These are phyloP conservation scores for Ciconia maguari DNA, from an alignment of 2,113 vertebrate genomes.

Conservation along the genomic window DNA sequence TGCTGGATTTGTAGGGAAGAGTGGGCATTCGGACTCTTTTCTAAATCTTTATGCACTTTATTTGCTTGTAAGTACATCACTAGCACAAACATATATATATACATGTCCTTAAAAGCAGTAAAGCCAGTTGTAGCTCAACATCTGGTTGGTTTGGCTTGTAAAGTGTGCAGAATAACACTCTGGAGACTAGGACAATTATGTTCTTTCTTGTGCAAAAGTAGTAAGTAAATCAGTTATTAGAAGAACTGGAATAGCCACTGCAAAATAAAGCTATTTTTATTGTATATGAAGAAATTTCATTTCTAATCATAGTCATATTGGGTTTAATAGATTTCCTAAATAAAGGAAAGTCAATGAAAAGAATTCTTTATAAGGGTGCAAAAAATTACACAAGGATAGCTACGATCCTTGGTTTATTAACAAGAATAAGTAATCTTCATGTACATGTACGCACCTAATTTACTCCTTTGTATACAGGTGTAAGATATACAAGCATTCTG, in stretches of 20 bases:
- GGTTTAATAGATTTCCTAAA: neutral
- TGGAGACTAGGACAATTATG: neutral
- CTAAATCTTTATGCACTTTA: neutral
- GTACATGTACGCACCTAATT: neutral
- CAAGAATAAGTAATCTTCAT: neutral
- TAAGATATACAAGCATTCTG: neutral
- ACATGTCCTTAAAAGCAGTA: neutral
- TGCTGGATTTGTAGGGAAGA: neutral
- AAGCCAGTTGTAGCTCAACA: neutral
- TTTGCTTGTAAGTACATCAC: neutral
- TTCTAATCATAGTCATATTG: neutral
- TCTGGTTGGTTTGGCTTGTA: neutral
- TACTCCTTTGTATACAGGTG: neutral
- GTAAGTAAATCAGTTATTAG: neutral
- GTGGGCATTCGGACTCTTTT: neutral
- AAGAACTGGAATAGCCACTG: neutral
- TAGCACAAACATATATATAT: neutral
- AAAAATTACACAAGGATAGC: neutral
- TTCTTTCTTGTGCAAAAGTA: neutral
- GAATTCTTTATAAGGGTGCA: rapidly evolving
- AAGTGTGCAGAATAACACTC: neutral
- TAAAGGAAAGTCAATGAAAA: neutral
- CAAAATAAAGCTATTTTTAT: neutral
- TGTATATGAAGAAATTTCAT: neutral
- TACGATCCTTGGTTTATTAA: neutral